Conservation (phyloP, 2,113 vertebrate genomes). For the Gymnobelideus leadbeateri region DNA sequence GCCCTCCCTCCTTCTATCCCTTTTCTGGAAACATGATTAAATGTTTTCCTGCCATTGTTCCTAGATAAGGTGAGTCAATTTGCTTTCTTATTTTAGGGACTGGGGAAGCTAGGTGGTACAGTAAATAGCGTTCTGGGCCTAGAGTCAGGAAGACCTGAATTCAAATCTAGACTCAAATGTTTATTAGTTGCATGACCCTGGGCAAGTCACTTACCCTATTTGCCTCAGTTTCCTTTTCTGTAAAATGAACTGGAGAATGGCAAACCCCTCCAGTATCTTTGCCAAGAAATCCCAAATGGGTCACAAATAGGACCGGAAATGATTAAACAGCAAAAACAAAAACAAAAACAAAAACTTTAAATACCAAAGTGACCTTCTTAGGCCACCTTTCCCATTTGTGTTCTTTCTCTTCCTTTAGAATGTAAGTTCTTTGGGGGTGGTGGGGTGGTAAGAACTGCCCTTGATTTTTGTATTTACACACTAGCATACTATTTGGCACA, state of each 20-base stretch:
- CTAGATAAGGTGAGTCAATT: background rate
- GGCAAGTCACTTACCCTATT: background rate
- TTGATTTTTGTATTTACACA: background rate
- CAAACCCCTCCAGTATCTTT: background rate
- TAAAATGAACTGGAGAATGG: background rate
- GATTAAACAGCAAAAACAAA: background rate
- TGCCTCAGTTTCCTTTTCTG: background rate
- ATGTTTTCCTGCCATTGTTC: background rate
- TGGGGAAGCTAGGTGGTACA: background rate
- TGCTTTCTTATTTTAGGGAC: background rate
- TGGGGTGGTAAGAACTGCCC: background rate
- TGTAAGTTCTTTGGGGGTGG: background rate
- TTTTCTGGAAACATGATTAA: background rate
- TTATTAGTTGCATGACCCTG: background rate
- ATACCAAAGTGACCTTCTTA: background rate
- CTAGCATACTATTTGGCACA: background rate
- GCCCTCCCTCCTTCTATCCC: background rate
- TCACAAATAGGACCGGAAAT: background rate
- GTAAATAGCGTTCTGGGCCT: background rate
- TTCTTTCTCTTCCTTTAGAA: background rate
- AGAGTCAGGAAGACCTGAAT: background rate
- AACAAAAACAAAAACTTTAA: background rate
- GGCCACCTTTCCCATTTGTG: background rate
- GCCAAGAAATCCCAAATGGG: background rate
- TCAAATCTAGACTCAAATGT: background rate